These are phyloP conservation scores for Eublepharis macularius DNA, from an alignment of 2,113 vertebrate genomes.

Conservation along the genomic window DNA sequence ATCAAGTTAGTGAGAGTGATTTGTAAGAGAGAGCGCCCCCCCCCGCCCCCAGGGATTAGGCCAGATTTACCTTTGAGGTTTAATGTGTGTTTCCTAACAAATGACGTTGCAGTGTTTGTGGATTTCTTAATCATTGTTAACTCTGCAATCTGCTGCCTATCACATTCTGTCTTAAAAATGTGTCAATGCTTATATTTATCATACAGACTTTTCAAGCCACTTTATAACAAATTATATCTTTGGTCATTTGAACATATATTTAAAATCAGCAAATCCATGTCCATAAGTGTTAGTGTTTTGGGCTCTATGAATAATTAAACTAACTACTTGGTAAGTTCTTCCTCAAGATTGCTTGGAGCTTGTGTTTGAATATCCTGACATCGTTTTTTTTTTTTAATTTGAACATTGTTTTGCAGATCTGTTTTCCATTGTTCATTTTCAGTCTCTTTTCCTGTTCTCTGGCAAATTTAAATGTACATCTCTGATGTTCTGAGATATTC, in stretches of 20 bases:
- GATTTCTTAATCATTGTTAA: background rate
- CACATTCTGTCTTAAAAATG: slow-evolving; percentile 1
- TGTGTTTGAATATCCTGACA: background rate
- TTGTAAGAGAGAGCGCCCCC: no score
- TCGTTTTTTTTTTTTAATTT: slow-evolving; percentile 29
- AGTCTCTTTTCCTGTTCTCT: no score
- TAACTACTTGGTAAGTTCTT: background rate
- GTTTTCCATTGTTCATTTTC: background rate
- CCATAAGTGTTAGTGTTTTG: slow-evolving; percentile 41
- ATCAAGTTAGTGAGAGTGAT: no score
- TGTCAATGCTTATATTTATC: background rate
- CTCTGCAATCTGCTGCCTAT: background rate
- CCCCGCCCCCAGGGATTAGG: background rate
- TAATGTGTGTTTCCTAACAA: slow-evolving; percentile 42
- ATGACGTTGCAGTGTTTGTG: slow-evolving; percentile 7
- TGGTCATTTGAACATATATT: slow-evolving; percentile 17
- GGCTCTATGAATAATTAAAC: slow-evolving; percentile 26
- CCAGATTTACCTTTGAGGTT: background rate
- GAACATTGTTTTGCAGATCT: background rate
- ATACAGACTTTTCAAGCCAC: slow-evolving; percentile 18
- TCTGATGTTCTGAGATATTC: background rate
- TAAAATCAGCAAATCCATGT: slow-evolving; percentile 39
- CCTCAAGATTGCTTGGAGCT: background rate
- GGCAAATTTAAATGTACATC: background rate
- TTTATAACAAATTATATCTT: slow-evolving; percentile 20